Base-by-base conservation (phyloP, 2,797 vertebrate genomes). In the Schizothorax lantsangensis region DNA sequence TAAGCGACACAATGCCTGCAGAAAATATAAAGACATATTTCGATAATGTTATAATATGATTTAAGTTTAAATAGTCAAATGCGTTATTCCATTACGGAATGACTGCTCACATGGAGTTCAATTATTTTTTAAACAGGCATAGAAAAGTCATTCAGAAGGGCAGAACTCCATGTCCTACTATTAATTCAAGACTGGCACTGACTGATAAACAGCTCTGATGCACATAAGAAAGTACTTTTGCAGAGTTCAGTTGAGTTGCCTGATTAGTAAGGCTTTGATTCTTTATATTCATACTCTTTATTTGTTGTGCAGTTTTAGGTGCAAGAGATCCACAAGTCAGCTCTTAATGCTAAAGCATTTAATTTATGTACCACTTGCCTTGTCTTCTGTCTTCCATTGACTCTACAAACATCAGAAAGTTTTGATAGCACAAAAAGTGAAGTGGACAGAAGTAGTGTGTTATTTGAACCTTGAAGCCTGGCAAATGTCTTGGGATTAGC, bases 1-100 rank as follows among this genome's bases (percentile, higher is more conserved):
- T 94, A 84, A 97, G 95, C 0, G 95, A 97, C 88, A 96, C 95
- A 0, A 96, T 96, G 72, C 96, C 97, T 97, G 79, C 4, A 54
- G 23, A 52, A 85, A 78, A 79, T 17, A 81, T 21, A 72, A 23
- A 64, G 43, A 38, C 15, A 78, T 64, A 74, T 11, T 83, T 47
- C 3, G n/a, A 49, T 83, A 40, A 73, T 59, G 40, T 38, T 43
- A 83, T 12, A 36, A 43, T 72, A 2, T 26, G 23, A 40, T 79
- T 59, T 59, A 59, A 0, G 36, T 33, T 12, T 33, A 47, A 30
- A 66, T 21, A 21, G 10, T 21, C 9, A 1, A 79, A 40, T 43
- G 23, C 19, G 7, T 26, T 4, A 59, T 79, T 79, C 54, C 36
- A 26, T 40, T 17, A 26, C 3, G 4, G 2, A 38, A 38, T 40